A percentile compares a stretch with the other conserved stretches of the same genome.
These are phyloP conservation scores for Vireo griseus DNA, from an alignment of 2,797 vertebrate genomes.

Conservation along the genomic window DNA sequence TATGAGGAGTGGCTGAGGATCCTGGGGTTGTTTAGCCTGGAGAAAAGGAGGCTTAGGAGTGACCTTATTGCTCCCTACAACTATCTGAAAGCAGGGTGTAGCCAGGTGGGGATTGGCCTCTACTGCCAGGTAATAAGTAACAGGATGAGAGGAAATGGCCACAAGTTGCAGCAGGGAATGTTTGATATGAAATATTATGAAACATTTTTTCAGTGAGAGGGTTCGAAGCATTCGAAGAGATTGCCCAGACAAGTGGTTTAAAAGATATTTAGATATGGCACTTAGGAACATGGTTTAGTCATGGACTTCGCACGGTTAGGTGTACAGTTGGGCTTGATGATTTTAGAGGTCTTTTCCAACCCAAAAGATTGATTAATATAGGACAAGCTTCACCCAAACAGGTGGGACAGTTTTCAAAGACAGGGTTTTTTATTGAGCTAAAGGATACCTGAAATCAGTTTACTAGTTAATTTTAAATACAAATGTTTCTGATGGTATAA, in stretches of 20 bases:
- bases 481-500: neutral
- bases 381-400: neutral
- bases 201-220: neutral
- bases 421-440: neutral
- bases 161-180: neutral
- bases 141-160: neutral
- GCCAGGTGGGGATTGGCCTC: no score
- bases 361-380: neutral
- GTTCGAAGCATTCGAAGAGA: neutral
- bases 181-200: neutral
- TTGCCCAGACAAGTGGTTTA: neutral
- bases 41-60: neutral
- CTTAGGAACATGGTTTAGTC: rapidly evolving
- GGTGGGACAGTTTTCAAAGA: neutral
- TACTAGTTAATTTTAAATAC: neutral
- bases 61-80: neutral
- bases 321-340: neutral
- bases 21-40: neutral
- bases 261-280: neutral
- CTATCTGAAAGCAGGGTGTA: neutral
- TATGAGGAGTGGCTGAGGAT: neutral
- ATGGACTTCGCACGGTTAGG: rapidly evolving
- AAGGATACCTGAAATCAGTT: neutral
- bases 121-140: neutral
- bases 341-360: neutral